Base-by-base conservation (phyloP, 2,797 vertebrate species). In the Hippoglossus hippoglossus region DNA sequence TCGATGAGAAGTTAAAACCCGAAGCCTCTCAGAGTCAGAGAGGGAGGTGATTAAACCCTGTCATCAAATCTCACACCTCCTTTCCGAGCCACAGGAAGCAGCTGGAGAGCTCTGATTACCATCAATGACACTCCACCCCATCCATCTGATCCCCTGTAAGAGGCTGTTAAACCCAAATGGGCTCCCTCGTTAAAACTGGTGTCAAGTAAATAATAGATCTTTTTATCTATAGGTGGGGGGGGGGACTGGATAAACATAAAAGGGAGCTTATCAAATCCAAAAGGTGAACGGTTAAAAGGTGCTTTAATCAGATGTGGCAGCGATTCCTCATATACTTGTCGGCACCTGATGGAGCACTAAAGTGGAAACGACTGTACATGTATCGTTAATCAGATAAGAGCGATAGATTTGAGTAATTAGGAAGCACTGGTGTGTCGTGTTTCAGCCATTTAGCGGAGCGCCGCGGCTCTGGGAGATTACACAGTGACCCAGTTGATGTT, bases 111-210 rank as follows among this genome's bases (percentile, higher is more conserved):
- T 55, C 80, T 61, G 89, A 92, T 93, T 90, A 88, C 65, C 83
- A 91, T 89, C 86, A 19, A 88, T 85, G 89, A 80, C 86, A 81
- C 87, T 82, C 76, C 76, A 90, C 55, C 85, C 73, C 60, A 76
- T 87, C 83, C 79, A 87, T 85, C 88, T 84, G 88, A 93, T 89
- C 80, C 85, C 52, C 81, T 63, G 56, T 88, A 88, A 88, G 91
- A 90, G 87, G 79, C 66, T 84, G 79, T 89, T 87, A 90, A 92
- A 88, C 50, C 80, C 77, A 85, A 88, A 92, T 77, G 80, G 71
- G 74, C 57, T 71, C 47, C 56, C 76, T 84, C 81, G 63, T 89
- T 87, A 82, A 90, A 89, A 83, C 70, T 16, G 73, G 50, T 83
- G 82, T 89, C 79, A 83, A 82, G 80, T 84, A 88, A 91, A 90